phyloP scores from a whole-genome alignment of 2,797 vertebrate species.

The Crenuchus spilurus region DNA sequence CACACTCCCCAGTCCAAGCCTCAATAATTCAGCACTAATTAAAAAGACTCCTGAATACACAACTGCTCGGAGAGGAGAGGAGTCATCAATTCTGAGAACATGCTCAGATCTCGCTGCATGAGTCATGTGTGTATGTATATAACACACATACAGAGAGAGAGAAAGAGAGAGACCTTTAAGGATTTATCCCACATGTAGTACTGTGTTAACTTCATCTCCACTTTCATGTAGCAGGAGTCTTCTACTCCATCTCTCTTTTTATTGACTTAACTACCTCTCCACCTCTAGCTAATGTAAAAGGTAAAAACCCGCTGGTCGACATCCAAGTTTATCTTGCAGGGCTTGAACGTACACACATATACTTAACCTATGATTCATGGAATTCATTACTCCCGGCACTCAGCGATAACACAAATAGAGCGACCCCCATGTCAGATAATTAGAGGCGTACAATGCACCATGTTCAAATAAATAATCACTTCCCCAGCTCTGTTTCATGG shows the following conservation, averaged over 20 bases:
- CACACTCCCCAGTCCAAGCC: constrained; percentile 52
- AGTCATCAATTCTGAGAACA: constrained; percentile 62
- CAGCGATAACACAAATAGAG: constrained; percentile 43
- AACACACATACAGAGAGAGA: not conserved
- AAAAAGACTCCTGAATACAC: constrained; percentile 67
- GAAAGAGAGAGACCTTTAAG: not conserved
- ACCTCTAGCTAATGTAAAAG: not conserved
- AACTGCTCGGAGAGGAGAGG: constrained; percentile 55
- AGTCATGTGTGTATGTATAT: constrained; percentile 28
- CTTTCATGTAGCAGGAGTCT: not conserved
- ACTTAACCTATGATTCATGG: constrained; percentile 58
- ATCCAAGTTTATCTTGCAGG: constrained; percentile 35
- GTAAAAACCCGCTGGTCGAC: constrained; percentile 30
- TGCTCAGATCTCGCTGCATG: constrained; percentile 22
- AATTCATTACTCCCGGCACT: constrained; percentile 49
- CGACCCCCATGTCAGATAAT: constrained; percentile 44
- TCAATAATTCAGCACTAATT: constrained; percentile 75
- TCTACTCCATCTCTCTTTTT: not conserved
- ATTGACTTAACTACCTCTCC: not conserved
- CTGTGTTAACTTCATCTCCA: constrained; percentile 1
- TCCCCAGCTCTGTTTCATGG: constrained; percentile 43
- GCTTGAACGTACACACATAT: constrained; percentile 48
- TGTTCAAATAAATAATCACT: constrained; percentile 56
- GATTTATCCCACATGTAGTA: not conserved
- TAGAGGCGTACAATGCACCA: constrained; percentile 36